Conservation (phyloP, 92 coral and sea anemone species). For the Ricordea florida region DNA sequence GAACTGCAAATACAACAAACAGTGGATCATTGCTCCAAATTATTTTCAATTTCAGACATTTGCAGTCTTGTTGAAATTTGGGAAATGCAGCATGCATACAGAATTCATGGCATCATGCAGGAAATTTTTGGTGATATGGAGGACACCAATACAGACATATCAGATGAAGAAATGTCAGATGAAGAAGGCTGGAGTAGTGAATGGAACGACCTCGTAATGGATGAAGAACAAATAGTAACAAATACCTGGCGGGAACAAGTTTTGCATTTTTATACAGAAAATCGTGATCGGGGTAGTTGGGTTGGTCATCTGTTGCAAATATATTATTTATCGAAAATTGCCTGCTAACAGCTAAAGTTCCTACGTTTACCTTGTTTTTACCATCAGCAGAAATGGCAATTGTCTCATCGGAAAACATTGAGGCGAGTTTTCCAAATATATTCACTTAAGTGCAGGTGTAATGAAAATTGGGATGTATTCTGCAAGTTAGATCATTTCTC, state of each 20-base stretch:
- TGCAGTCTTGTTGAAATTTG: no score
- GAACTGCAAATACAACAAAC: no score
- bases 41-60: no score
- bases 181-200: no score
- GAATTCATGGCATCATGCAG: no score
- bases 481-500: constrained; percentile 5
- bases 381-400: constrained; percentile 4
- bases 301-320: constrained; percentile 10
- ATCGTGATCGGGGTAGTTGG: constrained; percentile 38
- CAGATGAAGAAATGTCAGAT: no score
- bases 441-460: constrained; percentile 23
- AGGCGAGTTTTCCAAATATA: background rate
- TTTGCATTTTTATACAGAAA: background rate
- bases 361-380: constrained; percentile 17
- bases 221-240: no score
- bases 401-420: constrained; percentile 5
- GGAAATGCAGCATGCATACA: no score
- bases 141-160: no score
- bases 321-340: background rate
- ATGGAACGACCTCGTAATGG: no score
- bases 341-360: constrained; percentile 35
- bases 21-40: no score
- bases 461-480: background rate
- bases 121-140: no score
- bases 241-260: background rate